Percentiles rank a stretch among this genome's conserved stretches.
Evolutionary conservation across 2,888 invertebrate genomes (phyloP).

Genomic region (Dynastes grantii): DNA sequence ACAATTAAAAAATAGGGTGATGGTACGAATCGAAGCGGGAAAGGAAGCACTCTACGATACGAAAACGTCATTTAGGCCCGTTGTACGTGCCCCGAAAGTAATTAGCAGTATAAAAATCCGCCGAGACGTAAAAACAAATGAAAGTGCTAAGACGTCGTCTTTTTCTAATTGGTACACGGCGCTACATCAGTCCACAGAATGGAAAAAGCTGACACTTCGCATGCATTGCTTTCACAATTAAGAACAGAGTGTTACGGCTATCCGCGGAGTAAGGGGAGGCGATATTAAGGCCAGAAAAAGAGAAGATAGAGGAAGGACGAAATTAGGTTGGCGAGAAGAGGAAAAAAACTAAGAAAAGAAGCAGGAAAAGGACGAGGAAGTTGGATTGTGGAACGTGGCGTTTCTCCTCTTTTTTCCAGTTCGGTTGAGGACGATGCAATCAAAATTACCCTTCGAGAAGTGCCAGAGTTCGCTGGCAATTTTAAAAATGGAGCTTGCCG

Average conservation of each 20-base stretch:
- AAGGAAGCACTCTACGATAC: background rate
- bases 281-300: constrained; percentile 11
- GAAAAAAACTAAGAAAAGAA: background rate
- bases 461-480: constrained; percentile 65
- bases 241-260: constrained; percentile 53
- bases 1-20: background rate
- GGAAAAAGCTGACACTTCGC: constrained; percentile 67
- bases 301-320: background rate
- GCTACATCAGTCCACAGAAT: constrained; percentile 49
- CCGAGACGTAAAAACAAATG: constrained; percentile 67
- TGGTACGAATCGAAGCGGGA: constrained; percentile 12
- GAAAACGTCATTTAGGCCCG: constrained; percentile 29
- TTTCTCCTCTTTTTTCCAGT: background rate
- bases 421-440: constrained; percentile 60
- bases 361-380: background rate
- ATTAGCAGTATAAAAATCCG: constrained; percentile 72
- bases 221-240: constrained; percentile 68
- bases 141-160: constrained; percentile 64
- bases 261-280: constrained; percentile 9
- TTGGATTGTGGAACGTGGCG: constrained; percentile 6
- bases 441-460: constrained; percentile 68
- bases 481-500: constrained; percentile 68
- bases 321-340: constrained; percentile 7
- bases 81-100: constrained; percentile 70
- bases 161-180: constrained; percentile 63